Conservation (phyloP, 2,888 invertebrate species). For the Lepidocyrtinus sp. region DNA sequence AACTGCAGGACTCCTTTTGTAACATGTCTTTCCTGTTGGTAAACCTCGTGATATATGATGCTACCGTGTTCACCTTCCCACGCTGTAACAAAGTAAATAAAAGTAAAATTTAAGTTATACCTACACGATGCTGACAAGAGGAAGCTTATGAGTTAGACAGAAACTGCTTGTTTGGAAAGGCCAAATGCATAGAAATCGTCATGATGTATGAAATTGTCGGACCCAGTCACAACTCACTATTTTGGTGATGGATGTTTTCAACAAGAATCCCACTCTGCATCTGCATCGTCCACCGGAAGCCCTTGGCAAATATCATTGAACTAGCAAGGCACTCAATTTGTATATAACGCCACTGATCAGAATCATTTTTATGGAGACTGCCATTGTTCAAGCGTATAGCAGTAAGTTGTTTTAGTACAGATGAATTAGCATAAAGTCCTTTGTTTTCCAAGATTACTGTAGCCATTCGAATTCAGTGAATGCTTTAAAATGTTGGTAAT, state of each 20-base stretch:
- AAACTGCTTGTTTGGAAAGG: neutral
- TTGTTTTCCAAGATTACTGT: neutral
- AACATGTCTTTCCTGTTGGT: neutral
- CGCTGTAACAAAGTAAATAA: constrained; percentile 1
- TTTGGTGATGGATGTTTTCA: constrained; percentile 1
- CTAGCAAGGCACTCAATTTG: constrained; percentile 30
- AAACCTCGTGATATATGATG: constrained; percentile 13
- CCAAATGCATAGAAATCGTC: neutral
- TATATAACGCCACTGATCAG: neutral
- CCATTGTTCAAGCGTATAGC: neutral
- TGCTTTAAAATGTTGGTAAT: neutral
- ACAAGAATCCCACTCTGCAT: constrained; percentile 5
- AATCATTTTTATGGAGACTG: too few species aligned
- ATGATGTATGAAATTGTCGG: neutral
- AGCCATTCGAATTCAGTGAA: neutral
- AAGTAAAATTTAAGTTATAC: too few species aligned
- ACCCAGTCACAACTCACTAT: constrained; percentile 10
- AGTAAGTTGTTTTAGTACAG: neutral
- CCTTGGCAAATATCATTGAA: constrained; percentile 19
- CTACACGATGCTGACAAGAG: too few species aligned
- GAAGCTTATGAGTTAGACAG: too few species aligned
- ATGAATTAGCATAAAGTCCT: neutral
- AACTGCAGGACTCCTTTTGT: neutral
- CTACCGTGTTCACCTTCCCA: neutral
- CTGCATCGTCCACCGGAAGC: constrained; percentile 24